Conservation (phyloP, 2,113 vertebrate genomes). For the Bucco capensis region DNA sequence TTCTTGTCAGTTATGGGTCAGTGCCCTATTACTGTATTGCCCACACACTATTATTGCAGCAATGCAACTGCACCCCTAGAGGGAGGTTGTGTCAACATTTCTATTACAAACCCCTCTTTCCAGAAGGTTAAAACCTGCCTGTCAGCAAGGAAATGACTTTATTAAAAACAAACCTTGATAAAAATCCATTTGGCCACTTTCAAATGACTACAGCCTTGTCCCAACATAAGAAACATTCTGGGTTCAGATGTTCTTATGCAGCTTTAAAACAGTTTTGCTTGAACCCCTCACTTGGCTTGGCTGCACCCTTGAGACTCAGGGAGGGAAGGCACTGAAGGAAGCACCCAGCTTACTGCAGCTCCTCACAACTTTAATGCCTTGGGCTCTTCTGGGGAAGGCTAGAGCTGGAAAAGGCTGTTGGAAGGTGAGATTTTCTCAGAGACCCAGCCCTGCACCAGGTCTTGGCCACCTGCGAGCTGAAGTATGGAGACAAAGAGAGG, state of each 20-base stretch:
- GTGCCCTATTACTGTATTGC: constrained; percentile 48
- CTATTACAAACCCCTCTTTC: constrained; percentile 59
- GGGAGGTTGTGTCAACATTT: constrained; percentile 73
- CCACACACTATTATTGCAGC: constrained; percentile 38
- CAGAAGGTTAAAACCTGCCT: constrained; percentile 63
- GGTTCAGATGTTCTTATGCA: not conserved
- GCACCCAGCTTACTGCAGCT: not conserved
- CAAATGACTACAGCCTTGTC: constrained; percentile 13
- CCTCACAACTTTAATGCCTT: not conserved
- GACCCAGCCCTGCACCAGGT: not conserved
- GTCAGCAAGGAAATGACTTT: constrained; percentile 63
- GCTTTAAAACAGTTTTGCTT: not conserved
- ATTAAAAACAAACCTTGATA: constrained; percentile 58
- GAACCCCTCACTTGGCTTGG: not conserved
- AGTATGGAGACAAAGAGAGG: not conserved
- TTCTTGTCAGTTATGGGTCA: constrained; percentile 65
- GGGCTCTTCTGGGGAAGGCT: not conserved
- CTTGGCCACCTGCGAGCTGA: fast-evolving
- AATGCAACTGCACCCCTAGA: constrained; percentile 58
- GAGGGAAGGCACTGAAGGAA: not conserved
- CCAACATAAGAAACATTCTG: not conserved
- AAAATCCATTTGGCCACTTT: constrained; percentile 47
- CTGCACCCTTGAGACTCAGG: not conserved
- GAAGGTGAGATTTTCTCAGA: not conserved
- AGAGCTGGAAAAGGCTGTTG: not conserved